Evolutionary conservation across 1,140 invertebrate genomes (phyloP).

Genomic region (Drosophila nebulosa): DNA sequence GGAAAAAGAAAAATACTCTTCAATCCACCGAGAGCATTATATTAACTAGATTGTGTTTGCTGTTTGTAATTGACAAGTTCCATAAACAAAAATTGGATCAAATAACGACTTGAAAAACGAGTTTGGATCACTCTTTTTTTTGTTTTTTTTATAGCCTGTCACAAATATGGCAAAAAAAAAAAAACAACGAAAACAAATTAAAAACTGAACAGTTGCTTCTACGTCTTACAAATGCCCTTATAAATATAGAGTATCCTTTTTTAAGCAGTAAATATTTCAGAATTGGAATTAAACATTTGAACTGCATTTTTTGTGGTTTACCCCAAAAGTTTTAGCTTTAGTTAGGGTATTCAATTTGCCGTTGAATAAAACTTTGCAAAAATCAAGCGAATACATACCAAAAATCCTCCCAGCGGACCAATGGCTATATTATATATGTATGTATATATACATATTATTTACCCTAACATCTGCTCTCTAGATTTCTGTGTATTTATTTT

Average conservation of each 20-base stretch:
- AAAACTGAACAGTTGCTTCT: too few species aligned
- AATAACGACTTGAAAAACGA: background rate
- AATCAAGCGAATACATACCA: conserved; percentile 30
- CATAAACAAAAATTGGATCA: background rate
- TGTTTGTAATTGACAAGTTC: background rate
- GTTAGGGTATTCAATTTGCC: background rate
- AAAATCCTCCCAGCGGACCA: conserved; percentile 4
- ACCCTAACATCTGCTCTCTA: conserved; percentile 41
- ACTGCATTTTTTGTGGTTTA: background rate
- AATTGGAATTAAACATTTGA: too few species aligned
- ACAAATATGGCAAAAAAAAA: background rate
- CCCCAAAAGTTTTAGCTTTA: background rate
- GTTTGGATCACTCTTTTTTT: too few species aligned
- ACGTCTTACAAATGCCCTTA: too few species aligned
- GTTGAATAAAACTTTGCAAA: too few species aligned
- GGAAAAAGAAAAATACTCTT: conserved; percentile 12
- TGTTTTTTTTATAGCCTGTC: background rate
- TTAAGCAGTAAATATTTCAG: too few species aligned
- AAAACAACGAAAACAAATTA: background rate
- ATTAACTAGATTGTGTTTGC: background rate
- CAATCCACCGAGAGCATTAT: background rate
- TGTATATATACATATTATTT: conserved; percentile 17
- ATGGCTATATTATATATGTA: conserved; percentile 8
- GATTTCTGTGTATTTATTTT: conserved; percentile 36
- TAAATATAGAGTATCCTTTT: too few species aligned